Conservation (phyloP, 1,140 invertebrate genomes). For the Papilio machaon region DNA sequence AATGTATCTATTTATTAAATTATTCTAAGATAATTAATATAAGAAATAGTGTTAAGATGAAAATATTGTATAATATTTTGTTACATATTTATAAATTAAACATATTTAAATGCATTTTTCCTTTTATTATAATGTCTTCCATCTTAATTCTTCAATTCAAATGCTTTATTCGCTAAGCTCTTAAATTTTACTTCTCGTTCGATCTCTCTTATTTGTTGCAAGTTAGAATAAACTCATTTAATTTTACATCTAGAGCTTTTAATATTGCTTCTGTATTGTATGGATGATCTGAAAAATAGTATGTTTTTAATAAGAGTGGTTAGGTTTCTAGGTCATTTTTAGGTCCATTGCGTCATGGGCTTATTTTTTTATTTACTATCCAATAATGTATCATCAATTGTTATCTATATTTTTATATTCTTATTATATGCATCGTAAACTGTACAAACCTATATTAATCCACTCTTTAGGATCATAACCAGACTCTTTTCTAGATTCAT, state of each 20-base stretch:
- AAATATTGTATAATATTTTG: neutral
- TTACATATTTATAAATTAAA: neutral
- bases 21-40: neutral
- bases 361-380: no score
- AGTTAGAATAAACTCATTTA: slow-evolving; percentile 57
- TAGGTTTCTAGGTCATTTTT: neutral
- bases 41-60: neutral
- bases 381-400: no score
- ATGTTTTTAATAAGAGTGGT: neutral
- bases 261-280: slow-evolving; percentile 66
- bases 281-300: slow-evolving; percentile 58
- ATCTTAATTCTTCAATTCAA: neutral
- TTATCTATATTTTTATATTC: no score
- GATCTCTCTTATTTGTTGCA: neutral
- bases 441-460: slow-evolving; percentile 58
- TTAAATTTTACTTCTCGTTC: neutral
- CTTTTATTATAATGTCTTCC: neutral
- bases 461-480: slow-evolving; percentile 60
- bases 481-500: slow-evolving; percentile 67
- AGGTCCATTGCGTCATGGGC: no score
- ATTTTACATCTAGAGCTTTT: slow-evolving; percentile 63
- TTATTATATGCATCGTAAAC: neutral
- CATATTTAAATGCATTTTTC: neutral
- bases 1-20: neutral
- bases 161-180: no score